These are phyloP conservation scores for Pseudachorutes palmiensis DNA, from an alignment of 1,140 invertebrate genomes.

Conservation along the genomic window DNA sequence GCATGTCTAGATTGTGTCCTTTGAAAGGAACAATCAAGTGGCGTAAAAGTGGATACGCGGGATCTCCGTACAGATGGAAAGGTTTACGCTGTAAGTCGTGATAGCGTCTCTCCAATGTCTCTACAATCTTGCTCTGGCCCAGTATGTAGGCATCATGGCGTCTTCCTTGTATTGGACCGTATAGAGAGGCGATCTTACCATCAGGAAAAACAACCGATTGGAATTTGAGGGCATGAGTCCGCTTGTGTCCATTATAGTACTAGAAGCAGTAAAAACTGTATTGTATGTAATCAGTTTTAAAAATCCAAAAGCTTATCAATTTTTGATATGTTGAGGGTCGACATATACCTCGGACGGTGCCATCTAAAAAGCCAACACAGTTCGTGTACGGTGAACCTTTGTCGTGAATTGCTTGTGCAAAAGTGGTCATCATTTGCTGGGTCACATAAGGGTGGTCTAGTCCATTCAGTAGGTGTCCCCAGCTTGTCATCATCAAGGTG, in stretches of 20 bases:
- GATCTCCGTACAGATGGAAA: slow-evolving; percentile 20
- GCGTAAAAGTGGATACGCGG: slow-evolving; percentile 15
- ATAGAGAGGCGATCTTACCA: neutral
- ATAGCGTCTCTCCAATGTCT: neutral
- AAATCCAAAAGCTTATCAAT: too few species aligned
- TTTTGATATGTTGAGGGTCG: too few species aligned
- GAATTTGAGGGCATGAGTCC: neutral
- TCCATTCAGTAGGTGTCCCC: too few species aligned
- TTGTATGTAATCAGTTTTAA: too few species aligned
- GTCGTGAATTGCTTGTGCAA: neutral
- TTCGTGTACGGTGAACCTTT: too few species aligned
- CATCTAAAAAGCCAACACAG: too few species aligned
- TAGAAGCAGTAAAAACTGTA: neutral
- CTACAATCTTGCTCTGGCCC: neutral
- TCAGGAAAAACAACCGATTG: slow-evolving; percentile 5
- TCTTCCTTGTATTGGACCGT: neutral
- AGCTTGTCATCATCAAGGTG: too few species aligned
- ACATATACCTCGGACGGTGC: too few species aligned
- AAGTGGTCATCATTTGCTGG: too few species aligned
- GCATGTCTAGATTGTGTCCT: neutral
- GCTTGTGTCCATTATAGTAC: slow-evolving; percentile 9
- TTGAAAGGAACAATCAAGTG: slow-evolving; percentile 18
- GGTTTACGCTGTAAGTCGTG: neutral
- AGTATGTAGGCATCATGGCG: neutral
- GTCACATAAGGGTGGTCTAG: too few species aligned